A percentile compares a stretch with the other conserved stretches of the same genome.
Evolutionary conservation across 1,140 invertebrate genomes (phyloP).

Genomic region (Gryon sp.): DNA sequence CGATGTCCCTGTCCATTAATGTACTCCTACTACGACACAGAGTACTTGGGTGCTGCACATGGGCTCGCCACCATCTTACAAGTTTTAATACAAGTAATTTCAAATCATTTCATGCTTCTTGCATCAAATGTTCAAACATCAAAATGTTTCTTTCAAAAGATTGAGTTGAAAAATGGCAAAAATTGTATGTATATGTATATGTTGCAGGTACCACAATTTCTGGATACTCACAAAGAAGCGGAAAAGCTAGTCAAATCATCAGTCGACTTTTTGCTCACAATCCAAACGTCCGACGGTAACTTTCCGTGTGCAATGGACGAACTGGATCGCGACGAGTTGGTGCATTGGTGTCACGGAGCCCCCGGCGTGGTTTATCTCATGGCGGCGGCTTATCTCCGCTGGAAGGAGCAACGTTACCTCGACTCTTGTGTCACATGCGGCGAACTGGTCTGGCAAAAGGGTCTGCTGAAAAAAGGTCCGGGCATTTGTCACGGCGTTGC

Average conservation of each 20-base stretch:
- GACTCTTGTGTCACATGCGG: constrained; percentile 84
- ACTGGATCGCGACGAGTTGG: constrained; percentile 82
- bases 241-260: constrained; percentile 81
- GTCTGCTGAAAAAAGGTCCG: constrained; percentile 89
- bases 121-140: background rate
- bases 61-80: constrained; percentile 85
- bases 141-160: no score
- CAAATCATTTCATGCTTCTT: background rate
- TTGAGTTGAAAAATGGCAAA: no score
- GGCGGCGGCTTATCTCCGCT: constrained; percentile 89
- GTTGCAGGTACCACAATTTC: constrained; percentile 81
- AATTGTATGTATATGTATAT: no score
- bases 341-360: constrained; percentile 95
- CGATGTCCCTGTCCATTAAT: constrained; percentile 86
- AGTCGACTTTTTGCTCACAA: constrained; percentile 83
- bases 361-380: constrained; percentile 89
- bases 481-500: constrained; percentile 92
- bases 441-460: constrained; percentile 89
- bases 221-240: constrained; percentile 79
- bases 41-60: constrained; percentile 92
- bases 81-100: constrained; percentile 77
- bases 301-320: constrained; percentile 90
- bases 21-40: constrained; percentile 92
- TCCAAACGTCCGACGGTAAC: constrained; percentile 86
- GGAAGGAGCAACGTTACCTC: constrained; percentile 87